Conservation (phyloP, 2,797 vertebrate genomes). For the Dallia pectoralis region DNA sequence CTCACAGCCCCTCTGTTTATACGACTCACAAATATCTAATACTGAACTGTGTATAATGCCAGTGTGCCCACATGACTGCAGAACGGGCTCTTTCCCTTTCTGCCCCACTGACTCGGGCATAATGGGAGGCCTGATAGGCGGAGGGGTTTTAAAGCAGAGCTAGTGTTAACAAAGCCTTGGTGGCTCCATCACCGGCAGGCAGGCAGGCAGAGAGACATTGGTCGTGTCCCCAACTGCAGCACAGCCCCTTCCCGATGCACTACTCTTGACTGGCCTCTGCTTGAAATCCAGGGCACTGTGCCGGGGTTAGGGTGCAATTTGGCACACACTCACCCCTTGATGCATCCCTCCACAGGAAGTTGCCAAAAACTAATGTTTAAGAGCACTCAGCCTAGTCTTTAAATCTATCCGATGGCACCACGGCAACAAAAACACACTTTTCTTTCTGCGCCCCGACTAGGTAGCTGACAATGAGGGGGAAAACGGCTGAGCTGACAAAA, state of each 20-base stretch:
- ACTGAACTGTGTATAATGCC: constrained; percentile 74
- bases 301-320: not conserved
- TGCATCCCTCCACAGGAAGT: constrained; percentile 63
- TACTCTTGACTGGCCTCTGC: not conserved
- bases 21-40: constrained; percentile 80
- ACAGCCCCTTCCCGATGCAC: not conserved
- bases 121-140: constrained; percentile 75
- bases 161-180: constrained; percentile 72
- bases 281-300: not conserved
- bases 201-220: constrained; percentile 18
- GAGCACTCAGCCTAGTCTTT: constrained; percentile 72
- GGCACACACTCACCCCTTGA: not conserved
- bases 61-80: constrained; percentile 75
- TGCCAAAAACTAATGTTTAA: constrained; percentile 75
- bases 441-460: constrained; percentile 31
- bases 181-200: constrained; percentile 59
- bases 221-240: not conserved
- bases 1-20: constrained; percentile 75
- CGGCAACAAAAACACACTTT: constrained; percentile 55
- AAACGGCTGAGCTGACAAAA: constrained; percentile 24
- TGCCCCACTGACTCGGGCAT: constrained; percentile 75
- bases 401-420: constrained; percentile 64
- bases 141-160: constrained; percentile 71
- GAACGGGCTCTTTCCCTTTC: constrained; percentile 77
- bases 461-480: constrained; percentile 51